Conservation (phyloP, 2,888 invertebrate genomes). For the Acleris emargana region DNA sequence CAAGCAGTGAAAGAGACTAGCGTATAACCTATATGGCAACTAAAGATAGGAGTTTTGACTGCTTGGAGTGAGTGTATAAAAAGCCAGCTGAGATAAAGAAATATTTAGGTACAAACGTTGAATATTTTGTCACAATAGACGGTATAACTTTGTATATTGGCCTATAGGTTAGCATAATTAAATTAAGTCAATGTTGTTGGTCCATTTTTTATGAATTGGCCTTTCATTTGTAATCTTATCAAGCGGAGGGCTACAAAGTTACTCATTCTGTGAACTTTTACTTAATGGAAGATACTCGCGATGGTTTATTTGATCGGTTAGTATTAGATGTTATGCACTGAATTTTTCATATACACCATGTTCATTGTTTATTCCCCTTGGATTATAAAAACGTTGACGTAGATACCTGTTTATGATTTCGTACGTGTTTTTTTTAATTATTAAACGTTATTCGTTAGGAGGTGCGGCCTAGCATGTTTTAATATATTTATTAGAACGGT, state of each 20-base stretch:
- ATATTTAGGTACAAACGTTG: slow-evolving; percentile 55
- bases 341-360: slow-evolving; percentile 42
- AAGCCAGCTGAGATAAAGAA: slow-evolving; percentile 40
- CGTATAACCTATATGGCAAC: no score
- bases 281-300: slow-evolving; percentile 25
- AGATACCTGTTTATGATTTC: slow-evolving; percentile 20
- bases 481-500: slow-evolving; percentile 3
- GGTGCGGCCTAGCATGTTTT: slow-evolving; percentile 18
- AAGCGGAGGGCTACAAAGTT: background rate
- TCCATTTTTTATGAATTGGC: slow-evolving; percentile 29
- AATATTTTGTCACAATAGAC: slow-evolving; percentile 54
- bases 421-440: slow-evolving; percentile 4
- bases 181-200: slow-evolving; percentile 36
- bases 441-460: slow-evolving; percentile 4
- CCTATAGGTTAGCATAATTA: slow-evolving; percentile 41
- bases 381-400: slow-evolving; percentile 23
- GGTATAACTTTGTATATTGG: slow-evolving; percentile 37
- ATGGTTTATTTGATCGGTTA: slow-evolving; percentile 25
- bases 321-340: slow-evolving; percentile 42
- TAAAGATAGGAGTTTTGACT: no score
- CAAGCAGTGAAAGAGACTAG: no score
- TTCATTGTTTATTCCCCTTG: slow-evolving; percentile 39
- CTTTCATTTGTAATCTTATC: background rate
- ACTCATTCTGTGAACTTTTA: slow-evolving; percentile 25
- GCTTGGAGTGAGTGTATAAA: no score